These are phyloP conservation scores for Phalacrocorax carbo DNA, from an alignment of 2,113 vertebrate species.

Conservation along the genomic window DNA sequence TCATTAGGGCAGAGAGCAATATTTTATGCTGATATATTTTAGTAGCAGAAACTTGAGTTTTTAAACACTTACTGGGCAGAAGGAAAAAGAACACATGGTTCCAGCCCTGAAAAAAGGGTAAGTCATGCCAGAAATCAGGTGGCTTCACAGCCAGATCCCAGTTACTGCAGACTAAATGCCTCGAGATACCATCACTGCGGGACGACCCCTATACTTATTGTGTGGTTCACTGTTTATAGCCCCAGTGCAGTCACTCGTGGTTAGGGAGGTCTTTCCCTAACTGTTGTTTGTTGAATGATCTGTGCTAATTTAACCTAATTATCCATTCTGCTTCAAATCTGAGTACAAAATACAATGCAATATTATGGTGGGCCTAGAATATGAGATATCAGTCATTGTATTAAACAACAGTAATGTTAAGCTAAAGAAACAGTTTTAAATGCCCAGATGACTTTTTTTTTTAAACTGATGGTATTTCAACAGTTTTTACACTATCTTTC, in stretches of 20 bases:
- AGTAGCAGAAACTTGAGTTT: neutral
- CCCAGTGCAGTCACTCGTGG: neutral
- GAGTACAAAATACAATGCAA: neutral
- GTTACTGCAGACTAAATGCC: neutral
- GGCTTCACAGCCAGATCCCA: neutral
- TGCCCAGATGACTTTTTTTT: neutral
- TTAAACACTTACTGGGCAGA: neutral
- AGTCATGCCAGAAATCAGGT: neutral
- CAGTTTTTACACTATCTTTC: neutral
- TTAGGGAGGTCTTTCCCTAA: neutral
- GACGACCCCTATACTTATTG: neutral
- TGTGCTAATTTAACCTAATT: neutral
- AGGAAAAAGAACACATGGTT: neutral
- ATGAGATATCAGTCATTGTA: neutral
- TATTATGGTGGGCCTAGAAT: accelerated
- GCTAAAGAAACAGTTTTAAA: neutral
- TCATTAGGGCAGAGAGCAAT: neutral
- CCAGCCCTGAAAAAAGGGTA: neutral
- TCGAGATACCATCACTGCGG: accelerated
- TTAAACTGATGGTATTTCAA: neutral
- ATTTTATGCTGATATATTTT: neutral
- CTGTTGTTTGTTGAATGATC: neutral
- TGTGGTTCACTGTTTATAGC: accelerated
- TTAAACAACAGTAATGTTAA: neutral
- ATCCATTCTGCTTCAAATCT: neutral